Evolutionary conservation across 2,113 vertebrate genomes (phyloP), one percentile per base, ranked within the genome.

Genomic region (Vidua macroura): DNA sequence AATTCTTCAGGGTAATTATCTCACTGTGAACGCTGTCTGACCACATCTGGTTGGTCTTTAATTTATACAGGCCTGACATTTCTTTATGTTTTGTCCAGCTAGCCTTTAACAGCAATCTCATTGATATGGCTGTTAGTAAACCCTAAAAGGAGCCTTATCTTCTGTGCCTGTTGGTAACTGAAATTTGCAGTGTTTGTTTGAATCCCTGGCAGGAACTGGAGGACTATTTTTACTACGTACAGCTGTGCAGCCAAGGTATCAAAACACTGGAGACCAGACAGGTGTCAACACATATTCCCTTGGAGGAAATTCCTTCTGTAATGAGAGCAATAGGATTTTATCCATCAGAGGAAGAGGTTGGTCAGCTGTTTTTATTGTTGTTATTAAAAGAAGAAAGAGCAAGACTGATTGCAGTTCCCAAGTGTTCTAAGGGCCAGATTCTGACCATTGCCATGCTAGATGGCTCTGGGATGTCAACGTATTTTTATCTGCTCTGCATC

Each of bases 301-400:
- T 99, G 93, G 97, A 98, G 33, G 98, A 99, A 95, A 95, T 99
- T 49, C 98, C 99, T 39, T 98, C 97, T 82, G 78, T 99, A 79
- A 98, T 99, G 98, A 98, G 99, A 93, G 99, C 99, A 6, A 95
- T 99, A 73, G 98, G 98, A 63, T 99, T 98, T 87, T 99, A 99
- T 95, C 99, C 99, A 3, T 98, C 99, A 3, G 98, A 99, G 83
- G 97, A 99, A 93, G 96, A 99, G 99, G 99, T 99, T 22, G 25
- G 97, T 90, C 39, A 11, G 24, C 56, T 86, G 52, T 44, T 95
- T 90, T 86, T 88, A 24, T 28, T 52, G 35, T 44, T 56, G 28
- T 70, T 74, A 11, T 58, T 62, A n/a, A 60, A 86, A 83, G 17
- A 66, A 24, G 7, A 21, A 78, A 84, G 16, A 63, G 20, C 7